Percentiles rank a stretch among this genome's conserved stretches.
Conservation (phyloP, 1,140 invertebrate genomes). For the Sitophilus oryzae region DNA sequence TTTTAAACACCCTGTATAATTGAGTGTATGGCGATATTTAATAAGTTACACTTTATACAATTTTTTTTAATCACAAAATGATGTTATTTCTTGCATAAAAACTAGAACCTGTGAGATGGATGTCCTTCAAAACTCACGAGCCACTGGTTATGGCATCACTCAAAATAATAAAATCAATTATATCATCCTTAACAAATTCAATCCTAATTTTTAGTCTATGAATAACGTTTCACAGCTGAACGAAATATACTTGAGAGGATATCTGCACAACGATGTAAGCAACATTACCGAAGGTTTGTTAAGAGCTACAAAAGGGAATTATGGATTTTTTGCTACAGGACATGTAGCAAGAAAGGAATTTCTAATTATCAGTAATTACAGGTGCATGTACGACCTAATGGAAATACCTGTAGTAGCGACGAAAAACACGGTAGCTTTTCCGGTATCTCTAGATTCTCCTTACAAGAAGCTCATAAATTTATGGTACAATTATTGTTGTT, state of each 20-base stretch:
- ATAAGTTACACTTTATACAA: too few species aligned
- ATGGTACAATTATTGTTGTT: conserved; percentile 11
- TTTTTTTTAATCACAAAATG: too few species aligned
- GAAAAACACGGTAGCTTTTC: conserved; percentile 24
- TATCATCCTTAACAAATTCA: too few species aligned
- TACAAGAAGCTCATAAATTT: conserved; percentile 30
- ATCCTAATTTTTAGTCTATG: conserved; percentile 28
- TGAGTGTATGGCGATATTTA: too few species aligned
- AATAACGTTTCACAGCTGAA: conserved; percentile 27
- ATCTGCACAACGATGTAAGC: conserved; percentile 24
- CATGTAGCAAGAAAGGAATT: conserved; percentile 26
- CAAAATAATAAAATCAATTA: too few species aligned
- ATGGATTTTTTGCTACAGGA: conserved; percentile 30
- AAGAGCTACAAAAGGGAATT: conserved; percentile 24
- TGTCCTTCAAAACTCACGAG: too few species aligned
- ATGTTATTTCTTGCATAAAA: too few species aligned
- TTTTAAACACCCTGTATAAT: too few species aligned
- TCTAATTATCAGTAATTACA: conserved; percentile 25
- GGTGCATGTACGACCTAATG: conserved; percentile 28
- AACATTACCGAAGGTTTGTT: conserved; percentile 29
- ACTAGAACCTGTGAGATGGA: too few species aligned
- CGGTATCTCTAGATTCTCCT: conserved; percentile 20
- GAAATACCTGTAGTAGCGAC: conserved; percentile 27
- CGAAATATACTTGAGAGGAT: conserved; percentile 32
- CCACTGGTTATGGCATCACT: too few species aligned